A percentile compares a stretch with the other conserved stretches of the same genome.
Conservation (phyloP, 2,797 vertebrate species). For the Heteromormyrus szaboi region DNA sequence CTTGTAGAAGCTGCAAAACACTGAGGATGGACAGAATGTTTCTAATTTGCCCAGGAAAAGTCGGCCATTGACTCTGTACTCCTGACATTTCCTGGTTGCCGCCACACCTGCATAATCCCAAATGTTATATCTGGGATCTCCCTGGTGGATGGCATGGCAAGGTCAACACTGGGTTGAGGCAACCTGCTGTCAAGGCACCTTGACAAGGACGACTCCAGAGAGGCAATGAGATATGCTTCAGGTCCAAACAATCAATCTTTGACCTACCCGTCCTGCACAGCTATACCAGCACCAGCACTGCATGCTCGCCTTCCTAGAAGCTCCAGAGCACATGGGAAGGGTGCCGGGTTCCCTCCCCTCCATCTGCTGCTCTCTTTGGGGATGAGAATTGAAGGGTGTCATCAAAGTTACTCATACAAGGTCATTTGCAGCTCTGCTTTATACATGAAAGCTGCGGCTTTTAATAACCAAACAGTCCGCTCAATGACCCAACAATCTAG, state of each 20-base stretch:
- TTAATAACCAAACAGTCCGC: background rate
- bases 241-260: slow-evolving; percentile 39
- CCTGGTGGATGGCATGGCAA: slow-evolving; percentile 47
- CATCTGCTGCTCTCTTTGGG: slow-evolving; percentile 55
- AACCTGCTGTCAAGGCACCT: slow-evolving; percentile 57
- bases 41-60: background rate
- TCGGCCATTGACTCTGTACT: background rate
- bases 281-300: slow-evolving; percentile 16
- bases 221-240: slow-evolving; percentile 41
- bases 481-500: background rate
- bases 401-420: slow-evolving; percentile 62
- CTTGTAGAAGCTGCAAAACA: background rate
- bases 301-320: slow-evolving; percentile 45
- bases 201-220: slow-evolving; percentile 56
- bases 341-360: slow-evolving; percentile 57
- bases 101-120: background rate
- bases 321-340: slow-evolving; percentile 43
- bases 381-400: slow-evolving; percentile 64
- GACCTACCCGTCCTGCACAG: slow-evolving; percentile 36
- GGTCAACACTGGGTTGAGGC: slow-evolving; percentile 47
- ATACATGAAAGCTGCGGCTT: background rate
- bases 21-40: background rate
- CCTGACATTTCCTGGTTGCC: background rate
- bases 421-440: background rate
- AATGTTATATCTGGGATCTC: background rate